Percentiles rank a stretch among this genome's conserved stretches.
Evolutionary conservation across 2,797 vertebrate species (phyloP).

Genomic region (Vireo griseus): DNA sequence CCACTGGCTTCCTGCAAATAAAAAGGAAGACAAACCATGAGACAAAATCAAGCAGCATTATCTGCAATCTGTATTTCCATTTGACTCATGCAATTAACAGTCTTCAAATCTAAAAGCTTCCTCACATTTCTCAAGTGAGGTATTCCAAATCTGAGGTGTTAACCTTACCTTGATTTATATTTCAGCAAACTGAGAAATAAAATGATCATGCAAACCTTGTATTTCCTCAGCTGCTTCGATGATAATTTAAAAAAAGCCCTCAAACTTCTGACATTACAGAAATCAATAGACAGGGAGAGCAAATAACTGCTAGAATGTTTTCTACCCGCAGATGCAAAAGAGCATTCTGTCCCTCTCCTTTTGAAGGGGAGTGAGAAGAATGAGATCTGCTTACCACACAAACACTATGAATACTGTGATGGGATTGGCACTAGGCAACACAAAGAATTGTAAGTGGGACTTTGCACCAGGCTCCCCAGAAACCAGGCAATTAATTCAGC

Average conservation of each 20-base stretch:
- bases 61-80: neutral
- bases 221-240: neutral
- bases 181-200: neutral
- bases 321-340: neutral
- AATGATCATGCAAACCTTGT: neutral
- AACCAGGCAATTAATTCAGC: neutral
- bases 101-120: neutral
- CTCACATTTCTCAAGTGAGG: neutral
- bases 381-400: neutral
- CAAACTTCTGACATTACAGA: neutral
- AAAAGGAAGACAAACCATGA: slow-evolving; percentile 44
- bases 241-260: neutral
- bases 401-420: neutral
- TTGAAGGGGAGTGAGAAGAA: neutral
- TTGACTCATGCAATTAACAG: neutral
- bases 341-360: neutral
- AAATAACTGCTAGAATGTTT: neutral
- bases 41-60: neutral
- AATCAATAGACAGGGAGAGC: neutral
- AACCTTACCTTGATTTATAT: neutral
- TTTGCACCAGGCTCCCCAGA: neutral
- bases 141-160: neutral
- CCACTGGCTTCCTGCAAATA: slow-evolving; percentile 88
- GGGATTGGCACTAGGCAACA: neutral
- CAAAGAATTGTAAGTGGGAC: neutral